Percentiles rank a stretch among this genome's conserved stretches.
Evolutionary conservation across 2,888 invertebrate species (phyloP).

Genomic region (Mythimna pallens): DNA sequence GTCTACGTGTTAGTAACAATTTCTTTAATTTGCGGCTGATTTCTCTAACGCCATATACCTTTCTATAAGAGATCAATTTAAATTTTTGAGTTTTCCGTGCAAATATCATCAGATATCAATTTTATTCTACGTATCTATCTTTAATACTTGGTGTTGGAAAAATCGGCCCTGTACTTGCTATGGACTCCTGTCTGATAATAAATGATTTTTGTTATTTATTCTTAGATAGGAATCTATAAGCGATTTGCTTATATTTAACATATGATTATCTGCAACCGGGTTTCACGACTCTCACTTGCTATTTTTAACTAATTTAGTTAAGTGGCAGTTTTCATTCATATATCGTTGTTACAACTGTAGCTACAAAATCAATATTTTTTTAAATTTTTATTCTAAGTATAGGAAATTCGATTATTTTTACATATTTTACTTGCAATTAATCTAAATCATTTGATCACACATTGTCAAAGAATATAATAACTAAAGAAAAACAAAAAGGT

Average conservation of each 20-base stretch:
- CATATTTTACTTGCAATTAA: conserved; percentile 10
- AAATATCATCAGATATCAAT: background rate
- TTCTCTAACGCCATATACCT: background rate
- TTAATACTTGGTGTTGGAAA: background rate
- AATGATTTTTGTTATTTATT: no score
- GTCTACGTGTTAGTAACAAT: background rate
- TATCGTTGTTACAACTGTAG: conserved; percentile 23
- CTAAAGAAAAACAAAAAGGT: conserved; percentile 6
- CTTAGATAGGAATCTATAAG: background rate
- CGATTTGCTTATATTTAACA: background rate
- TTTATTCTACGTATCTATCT: background rate
- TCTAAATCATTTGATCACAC: conserved; percentile 29
- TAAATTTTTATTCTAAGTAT: conserved; percentile 6
- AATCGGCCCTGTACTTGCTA: background rate
- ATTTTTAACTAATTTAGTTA: conserved; percentile 23
- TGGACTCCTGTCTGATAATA: no score
- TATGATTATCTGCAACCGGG: conserved; percentile 9
- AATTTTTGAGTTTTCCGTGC: background rate
- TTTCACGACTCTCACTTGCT: background rate
- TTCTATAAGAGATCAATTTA: background rate
- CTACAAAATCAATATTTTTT: conserved; percentile 2
- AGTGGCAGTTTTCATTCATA: conserved; percentile 31
- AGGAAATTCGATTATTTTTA: conserved; percentile 20
- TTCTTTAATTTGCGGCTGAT: background rate
- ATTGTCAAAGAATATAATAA: conserved; percentile 8